Conservation (phyloP, 2,113 vertebrate species). For the Chelonoidis abingdonii region DNA sequence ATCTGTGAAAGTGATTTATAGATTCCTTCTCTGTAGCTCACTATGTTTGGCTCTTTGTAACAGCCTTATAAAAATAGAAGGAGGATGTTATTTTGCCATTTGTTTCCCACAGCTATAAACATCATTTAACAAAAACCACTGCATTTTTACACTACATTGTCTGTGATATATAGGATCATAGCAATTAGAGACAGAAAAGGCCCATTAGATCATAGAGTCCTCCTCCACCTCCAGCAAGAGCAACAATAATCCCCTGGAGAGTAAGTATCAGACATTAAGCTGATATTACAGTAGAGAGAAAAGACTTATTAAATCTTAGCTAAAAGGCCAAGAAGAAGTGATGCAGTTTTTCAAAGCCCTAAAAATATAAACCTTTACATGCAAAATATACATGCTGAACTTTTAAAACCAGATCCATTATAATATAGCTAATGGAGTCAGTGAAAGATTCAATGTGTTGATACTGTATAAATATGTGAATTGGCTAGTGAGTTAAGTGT, state of each 20-base stretch:
- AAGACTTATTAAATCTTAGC: background rate
- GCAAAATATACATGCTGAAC: background rate
- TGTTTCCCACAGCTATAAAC: background rate
- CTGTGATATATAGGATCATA: background rate
- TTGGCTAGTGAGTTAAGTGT: slow-evolving; percentile 13
- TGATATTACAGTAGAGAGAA: background rate
- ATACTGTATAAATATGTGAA: background rate
- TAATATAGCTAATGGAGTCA: background rate
- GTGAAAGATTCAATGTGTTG: background rate
- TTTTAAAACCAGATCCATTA: background rate
- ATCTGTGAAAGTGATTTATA: background rate
- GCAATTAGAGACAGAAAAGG: background rate
- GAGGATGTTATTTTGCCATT: background rate
- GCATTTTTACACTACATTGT: background rate
- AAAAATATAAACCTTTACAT: background rate
- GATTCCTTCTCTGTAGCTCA: background rate
- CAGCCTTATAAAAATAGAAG: background rate
- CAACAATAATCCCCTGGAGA: background rate
- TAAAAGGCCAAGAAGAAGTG: background rate
- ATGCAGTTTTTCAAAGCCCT: background rate
- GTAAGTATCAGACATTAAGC: background rate
- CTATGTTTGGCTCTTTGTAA: background rate
- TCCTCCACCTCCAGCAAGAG: background rate
- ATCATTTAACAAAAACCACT: background rate
- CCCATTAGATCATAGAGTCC: background rate